phyloP scores from a whole-genome alignment of 1,140 invertebrate genomes.

The Bactericera cockerelli region DNA sequence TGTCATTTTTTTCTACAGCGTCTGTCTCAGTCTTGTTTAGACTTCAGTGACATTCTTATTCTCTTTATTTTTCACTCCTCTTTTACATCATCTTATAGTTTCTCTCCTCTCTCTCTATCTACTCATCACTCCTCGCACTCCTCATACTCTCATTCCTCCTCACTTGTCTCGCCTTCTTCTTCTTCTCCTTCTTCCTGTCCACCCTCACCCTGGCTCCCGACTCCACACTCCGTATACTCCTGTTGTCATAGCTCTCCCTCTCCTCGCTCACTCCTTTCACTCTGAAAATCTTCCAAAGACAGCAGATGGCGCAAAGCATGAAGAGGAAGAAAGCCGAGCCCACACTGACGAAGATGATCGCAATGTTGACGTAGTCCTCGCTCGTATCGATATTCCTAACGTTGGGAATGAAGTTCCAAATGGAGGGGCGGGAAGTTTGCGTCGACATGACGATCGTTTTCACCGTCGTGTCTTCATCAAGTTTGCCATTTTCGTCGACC shows the following conservation, averaged over 20 bases:
- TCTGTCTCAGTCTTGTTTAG: too few species aligned
- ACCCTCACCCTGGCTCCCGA: not conserved
- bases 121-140: slow-evolving; percentile 6
- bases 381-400: not conserved
- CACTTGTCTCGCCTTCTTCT: not conserved
- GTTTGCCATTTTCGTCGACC: not conserved
- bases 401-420: not conserved
- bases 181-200: not conserved
- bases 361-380: not conserved
- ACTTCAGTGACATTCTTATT: too few species aligned
- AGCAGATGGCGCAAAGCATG: not conserved
- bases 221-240: slow-evolving; percentile 5
- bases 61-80: too few species aligned
- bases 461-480: not conserved
- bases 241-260: not conserved
- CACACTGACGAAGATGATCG: not conserved
- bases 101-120: slow-evolving; percentile 1
- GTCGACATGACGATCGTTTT: slow-evolving; percentile 1
- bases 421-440: slow-evolving; percentile 3
- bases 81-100: too few species aligned
- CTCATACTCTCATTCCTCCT: slow-evolving; percentile 2
- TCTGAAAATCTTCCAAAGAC: not conserved
- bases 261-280: not conserved
- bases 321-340: not conserved
- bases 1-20: too few species aligned